phyloP scores from a whole-genome alignment of 2,888 invertebrate species.

The Epinotia ramella region DNA sequence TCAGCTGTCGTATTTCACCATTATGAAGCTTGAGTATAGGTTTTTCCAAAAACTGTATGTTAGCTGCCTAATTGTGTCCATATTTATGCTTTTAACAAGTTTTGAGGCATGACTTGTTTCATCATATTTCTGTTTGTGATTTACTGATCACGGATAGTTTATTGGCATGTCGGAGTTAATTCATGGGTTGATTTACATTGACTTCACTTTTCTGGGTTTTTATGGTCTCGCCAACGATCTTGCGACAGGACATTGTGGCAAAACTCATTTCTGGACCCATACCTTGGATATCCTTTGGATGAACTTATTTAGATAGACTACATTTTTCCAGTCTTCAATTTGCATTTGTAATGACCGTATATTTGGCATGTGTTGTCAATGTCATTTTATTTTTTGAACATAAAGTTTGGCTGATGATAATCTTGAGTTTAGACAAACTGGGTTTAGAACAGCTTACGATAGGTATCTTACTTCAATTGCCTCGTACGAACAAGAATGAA shows the following conservation, averaged over 20 bases:
- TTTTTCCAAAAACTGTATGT: not conserved
- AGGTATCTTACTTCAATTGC: too few relatives aligned
- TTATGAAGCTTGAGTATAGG: not conserved
- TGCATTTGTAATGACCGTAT: not conserved
- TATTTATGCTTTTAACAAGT: not conserved
- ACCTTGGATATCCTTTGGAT: not conserved
- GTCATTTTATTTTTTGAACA: not conserved
- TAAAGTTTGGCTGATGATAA: not conserved
- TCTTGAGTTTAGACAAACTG: too few relatives aligned
- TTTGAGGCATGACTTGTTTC: not conserved
- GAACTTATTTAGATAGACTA: not conserved
- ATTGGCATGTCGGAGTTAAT: not conserved
- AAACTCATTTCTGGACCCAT: not conserved
- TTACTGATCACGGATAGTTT: not conserved
- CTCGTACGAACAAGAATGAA: too few relatives aligned
- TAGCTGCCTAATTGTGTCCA: not conserved
- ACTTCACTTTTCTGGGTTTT: not conserved
- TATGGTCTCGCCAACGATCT: not conserved
- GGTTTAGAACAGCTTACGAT: too few relatives aligned
- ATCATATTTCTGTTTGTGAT: not conserved
- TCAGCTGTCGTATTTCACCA: not conserved
- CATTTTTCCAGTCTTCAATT: not conserved
- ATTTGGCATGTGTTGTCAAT: conserved; percentile 3
- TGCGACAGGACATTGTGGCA: not conserved
- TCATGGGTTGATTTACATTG: not conserved